Conservation (phyloP, 1,140 invertebrate genomes). For the Zaprionus nigranus region DNA sequence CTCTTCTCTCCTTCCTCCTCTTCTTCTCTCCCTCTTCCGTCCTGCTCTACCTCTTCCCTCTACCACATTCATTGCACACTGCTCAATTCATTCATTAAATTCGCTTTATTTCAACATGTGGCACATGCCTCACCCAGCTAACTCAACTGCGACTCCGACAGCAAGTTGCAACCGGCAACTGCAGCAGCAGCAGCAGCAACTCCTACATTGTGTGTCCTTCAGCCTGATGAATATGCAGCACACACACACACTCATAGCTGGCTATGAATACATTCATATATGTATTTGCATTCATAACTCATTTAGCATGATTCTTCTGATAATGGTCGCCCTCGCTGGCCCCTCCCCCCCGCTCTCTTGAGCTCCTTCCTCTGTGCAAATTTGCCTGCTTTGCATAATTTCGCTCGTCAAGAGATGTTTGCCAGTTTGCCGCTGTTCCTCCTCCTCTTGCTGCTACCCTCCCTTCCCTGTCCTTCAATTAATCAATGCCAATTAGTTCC, state of each 20-base stretch:
- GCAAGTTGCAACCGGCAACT: background rate
- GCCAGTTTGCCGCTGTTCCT: background rate
- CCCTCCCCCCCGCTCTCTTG: background rate
- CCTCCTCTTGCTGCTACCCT: background rate
- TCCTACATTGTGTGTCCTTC: conserved; percentile 29
- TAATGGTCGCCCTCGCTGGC: background rate
- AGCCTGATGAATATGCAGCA: conserved; percentile 48
- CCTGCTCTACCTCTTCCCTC: background rate
- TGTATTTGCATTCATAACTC: conserved; percentile 40
- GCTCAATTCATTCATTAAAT: conserved; percentile 55
- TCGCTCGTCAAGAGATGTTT: conserved; percentile 19
- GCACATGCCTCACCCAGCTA: conserved; percentile 6
- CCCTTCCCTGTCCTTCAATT: conserved; percentile 19
- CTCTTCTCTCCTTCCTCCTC: too few species aligned
- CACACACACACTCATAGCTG: background rate
- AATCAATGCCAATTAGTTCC: conserved; percentile 46
- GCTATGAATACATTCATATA: conserved; percentile 21
- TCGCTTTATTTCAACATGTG: conserved; percentile 55
- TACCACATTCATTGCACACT: conserved; percentile 13
- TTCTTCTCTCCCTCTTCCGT: too few species aligned
- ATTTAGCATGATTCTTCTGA: conserved; percentile 42
- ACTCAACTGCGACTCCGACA: background rate
- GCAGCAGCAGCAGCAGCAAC: conserved; percentile 28
- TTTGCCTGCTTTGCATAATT: conserved; percentile 31
- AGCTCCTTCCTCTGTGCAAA: background rate